Evolutionary conservation across 2,113 vertebrate genomes (phyloP), one percentile per base, ranked within the genome.

Genomic region (Lophius piscatorius): DNA sequence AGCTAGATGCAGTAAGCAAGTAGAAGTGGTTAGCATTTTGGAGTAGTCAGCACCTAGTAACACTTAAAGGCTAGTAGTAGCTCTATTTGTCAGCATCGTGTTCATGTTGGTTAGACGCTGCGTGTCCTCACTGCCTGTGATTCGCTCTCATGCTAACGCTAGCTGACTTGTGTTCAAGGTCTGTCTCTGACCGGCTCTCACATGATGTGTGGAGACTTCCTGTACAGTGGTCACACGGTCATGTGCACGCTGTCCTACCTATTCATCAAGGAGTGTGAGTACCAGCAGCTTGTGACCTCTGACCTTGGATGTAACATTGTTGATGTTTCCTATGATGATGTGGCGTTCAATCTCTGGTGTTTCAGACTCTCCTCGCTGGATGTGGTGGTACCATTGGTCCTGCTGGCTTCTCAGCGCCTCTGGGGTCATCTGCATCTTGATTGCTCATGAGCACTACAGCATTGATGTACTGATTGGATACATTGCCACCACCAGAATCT

Each of bases 211-310:
- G 96, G 96, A 35, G 96, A 99, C 86, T 98, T 97, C 80, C 87
- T 99, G 67, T 99, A 96, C 83, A 99, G 97, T 4, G 96, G 97
- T 6, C 97, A 99, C 87, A 99, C 97, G 0, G 94, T 99, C 50
- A 86, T 94, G 60, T 82, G 96, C 54, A 98, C 96, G 0, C 91
- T 99, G 33, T 94, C 93, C 13, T 99, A 98, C 70, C 88, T 99
- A 47, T 99, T 99, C 91, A 97, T 98, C 87, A 95, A 93, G 68
- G 96, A 99, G 89, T 99, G 97, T 99, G 88, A 96, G 96, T 92
- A 0, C 9, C 29, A 9, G 9, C 0, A n/a, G 40, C 0, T 16
- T n/a, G n/a, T n/a, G n/a, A n/a, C n/a, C n/a, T n/a, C n/a, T n/a
- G n/a, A n/a, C 14, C 4, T 28, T 28, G 26, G 4, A 5, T 4